These are phyloP conservation scores for Chamaea fasciata DNA, from an alignment of 2,113 vertebrate species.

Conservation along the genomic window DNA sequence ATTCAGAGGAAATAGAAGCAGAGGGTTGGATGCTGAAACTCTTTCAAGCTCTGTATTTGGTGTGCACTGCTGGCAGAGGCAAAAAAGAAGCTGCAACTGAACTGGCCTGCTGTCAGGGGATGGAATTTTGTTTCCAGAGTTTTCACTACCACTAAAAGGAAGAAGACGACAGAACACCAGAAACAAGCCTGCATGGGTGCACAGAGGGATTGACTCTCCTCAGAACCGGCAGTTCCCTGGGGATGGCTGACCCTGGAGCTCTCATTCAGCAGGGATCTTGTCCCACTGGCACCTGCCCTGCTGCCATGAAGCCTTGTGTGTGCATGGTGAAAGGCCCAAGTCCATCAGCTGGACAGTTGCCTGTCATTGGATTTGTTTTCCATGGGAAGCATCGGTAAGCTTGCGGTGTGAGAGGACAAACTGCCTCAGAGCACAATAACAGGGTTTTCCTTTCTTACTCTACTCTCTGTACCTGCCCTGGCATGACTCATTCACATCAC, in stretches of 20 bases:
- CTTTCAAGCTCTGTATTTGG: slow-evolving; percentile 22
- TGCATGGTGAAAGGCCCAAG: neutral
- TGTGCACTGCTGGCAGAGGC: neutral
- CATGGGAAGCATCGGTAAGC: neutral
- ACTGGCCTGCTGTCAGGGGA: neutral
- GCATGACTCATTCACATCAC: neutral
- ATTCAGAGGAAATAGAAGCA: slow-evolving; percentile 32
- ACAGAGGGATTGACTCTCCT: neutral
- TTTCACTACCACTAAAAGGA: neutral
- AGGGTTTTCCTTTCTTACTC: neutral
- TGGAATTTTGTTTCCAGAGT: slow-evolving; percentile 14
- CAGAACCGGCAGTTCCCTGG: accelerated
- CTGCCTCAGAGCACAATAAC: neutral
- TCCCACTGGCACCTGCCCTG: accelerated
- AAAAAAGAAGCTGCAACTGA: slow-evolving; percentile 41
- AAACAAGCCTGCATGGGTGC: neutral
- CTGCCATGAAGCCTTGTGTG: accelerated
- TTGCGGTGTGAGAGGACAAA: neutral
- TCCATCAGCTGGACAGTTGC: accelerated
- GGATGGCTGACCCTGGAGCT: neutral
- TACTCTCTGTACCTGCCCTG: neutral
- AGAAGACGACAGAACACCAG: neutral
- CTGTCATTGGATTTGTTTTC: accelerated
- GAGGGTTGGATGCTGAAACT: neutral
- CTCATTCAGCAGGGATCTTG: accelerated